Conservation (phyloP, 2,797 vertebrate species). For the Notamacropus eugenii region DNA sequence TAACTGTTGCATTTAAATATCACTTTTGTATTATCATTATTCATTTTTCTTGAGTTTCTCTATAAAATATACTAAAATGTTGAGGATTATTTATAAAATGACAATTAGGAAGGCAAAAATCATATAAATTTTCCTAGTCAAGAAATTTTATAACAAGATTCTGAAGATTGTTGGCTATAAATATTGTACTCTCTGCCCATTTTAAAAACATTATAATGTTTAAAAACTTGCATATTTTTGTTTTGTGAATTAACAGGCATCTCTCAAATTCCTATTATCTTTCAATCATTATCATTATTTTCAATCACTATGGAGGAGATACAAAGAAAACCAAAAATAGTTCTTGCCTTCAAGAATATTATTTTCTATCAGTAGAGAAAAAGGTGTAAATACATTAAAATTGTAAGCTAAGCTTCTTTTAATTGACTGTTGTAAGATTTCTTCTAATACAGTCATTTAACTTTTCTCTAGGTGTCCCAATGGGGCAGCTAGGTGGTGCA, state of each 20-base stretch:
- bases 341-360: not conserved
- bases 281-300: no score
- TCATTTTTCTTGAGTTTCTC: not conserved
- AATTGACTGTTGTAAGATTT: not conserved
- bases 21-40: not conserved
- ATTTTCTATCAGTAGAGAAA: not conserved
- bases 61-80: not conserved
- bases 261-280: not conserved
- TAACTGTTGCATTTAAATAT: not conserved
- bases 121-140: constrained; percentile 13
- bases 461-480: not conserved
- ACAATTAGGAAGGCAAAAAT: not conserved
- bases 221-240: constrained; percentile 44
- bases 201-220: not conserved
- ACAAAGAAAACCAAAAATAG: not conserved
- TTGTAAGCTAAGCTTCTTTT: not conserved
- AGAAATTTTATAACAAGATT: not conserved
- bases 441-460: constrained; percentile 13
- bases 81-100: not conserved
- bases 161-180: not conserved
- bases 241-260: not conserved
- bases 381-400: not conserved
- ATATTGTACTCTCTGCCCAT: not conserved
- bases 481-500: no score
- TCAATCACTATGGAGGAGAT: no score